Conservation (phyloP, 2,113 vertebrate genomes). For the Pteruthius melanotis region DNA sequence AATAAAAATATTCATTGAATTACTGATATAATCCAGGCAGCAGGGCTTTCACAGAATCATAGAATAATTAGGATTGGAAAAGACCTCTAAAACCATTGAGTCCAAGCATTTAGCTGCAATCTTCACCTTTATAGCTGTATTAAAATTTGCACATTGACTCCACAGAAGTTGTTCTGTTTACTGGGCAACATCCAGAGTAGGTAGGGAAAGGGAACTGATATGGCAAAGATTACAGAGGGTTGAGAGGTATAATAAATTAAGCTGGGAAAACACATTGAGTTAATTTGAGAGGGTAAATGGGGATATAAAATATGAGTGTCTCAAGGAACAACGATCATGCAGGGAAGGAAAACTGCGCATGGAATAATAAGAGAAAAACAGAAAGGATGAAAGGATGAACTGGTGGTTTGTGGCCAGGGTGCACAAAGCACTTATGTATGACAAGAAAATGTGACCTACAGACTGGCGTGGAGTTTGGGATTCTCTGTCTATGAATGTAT, state of each 20-base stretch:
- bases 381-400: background rate
- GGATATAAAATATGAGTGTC: background rate
- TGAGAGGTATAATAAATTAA: background rate
- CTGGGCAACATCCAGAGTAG: background rate
- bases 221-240: background rate
- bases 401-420: background rate
- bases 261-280: background rate
- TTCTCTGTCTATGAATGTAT: background rate
- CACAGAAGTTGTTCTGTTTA: rapidly evolving
- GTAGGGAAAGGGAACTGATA: background rate
- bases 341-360: background rate
- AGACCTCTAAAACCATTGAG: background rate
- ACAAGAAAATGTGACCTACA: background rate
- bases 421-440: background rate
- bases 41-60: background rate
- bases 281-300: background rate
- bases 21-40: background rate
- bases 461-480: background rate
- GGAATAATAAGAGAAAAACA: background rate
- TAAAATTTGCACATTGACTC: background rate
- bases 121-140: background rate
- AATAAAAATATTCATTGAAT: background rate
- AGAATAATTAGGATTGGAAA: background rate
- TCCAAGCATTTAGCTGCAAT: rapidly evolving
- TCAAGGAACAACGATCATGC: background rate